Evolutionary conservation across 2,888 invertebrate genomes (phyloP), one percentile per base, ranked within the genome.

Genomic region (Entomobrya multifasciata): DNA sequence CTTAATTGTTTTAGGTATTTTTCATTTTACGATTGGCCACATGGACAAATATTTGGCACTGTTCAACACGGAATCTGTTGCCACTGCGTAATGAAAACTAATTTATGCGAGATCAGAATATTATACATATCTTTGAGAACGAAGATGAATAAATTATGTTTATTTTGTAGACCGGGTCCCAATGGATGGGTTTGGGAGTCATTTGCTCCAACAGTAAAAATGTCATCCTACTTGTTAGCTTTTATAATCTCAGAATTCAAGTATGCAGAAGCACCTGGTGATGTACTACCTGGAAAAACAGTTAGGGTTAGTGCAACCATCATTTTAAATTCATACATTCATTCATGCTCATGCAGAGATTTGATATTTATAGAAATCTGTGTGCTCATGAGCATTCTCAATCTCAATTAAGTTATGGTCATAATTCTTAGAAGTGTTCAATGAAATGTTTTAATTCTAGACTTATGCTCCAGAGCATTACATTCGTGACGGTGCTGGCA

Each of bases 381-480:
- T n/a, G n/a, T n/a, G n/a, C n/a, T n/a, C n/a, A n/a, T n/a, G n/a
- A n/a, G n/a, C n/a, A n/a, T n/a, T n/a, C n/a, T n/a, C n/a, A n/a
- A n/a, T n/a, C n/a, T n/a, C n/a, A n/a, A n/a, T n/a, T n/a, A n/a
- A n/a, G n/a, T n/a, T n/a, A n/a, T n/a, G n/a, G n/a, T n/a, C n/a
- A n/a, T n/a, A n/a, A n/a, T n/a, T n/a, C n/a, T n/a, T n/a, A n/a
- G n/a, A n/a, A n/a, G n/a, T n/a, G n/a, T n/a, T n/a, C n/a, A n/a
- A n/a, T n/a, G n/a, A n/a, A n/a, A n/a, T n/a, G n/a, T 49, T 8
- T 20, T 41, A 41, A 6, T 27, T 47, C 15, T 55, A 89, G 89
- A 88, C 89, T 0, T 89, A 89, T 52, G 89, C 89, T 8, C 88
- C 89, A 1, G 49, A 81, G 27, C 89, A 89, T 80, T 88, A 87